Base-by-base conservation (phyloP, 2,888 invertebrate genomes). In the Pseudococcus viburni region DNA sequence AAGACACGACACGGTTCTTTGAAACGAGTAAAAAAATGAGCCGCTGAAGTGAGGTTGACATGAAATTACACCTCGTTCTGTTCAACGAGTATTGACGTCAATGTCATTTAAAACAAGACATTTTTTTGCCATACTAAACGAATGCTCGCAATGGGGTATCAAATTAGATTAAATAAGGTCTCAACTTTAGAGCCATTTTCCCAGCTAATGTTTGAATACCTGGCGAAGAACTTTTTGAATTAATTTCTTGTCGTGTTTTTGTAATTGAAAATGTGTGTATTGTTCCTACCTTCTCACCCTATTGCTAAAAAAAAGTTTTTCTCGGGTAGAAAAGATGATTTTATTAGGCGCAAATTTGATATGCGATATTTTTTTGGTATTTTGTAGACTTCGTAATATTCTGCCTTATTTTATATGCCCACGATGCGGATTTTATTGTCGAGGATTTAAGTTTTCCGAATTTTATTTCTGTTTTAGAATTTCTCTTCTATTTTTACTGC, bases 51-150 rank as follows among this genome's bases (percentile, higher is more conserved):
- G 19, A 19, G 19, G 59, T 59, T 59, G 59, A 59, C 59, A 59
- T 59, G 59, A 59, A 59, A 59, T 59, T 59, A 59, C 59, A 59
- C 59, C 59, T 59, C 59, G 9, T 59, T 59, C 59, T 59, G 59
- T 19, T 59, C 59, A 59, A 59, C 59, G 59, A 59, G 19, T 59
- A 59, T 59, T 59, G 19, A 59, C 59, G 59, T 59, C 59, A 59
- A 59, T 59, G 59, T 19, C 59, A 19, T 59, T 59, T 59, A 59
- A 59, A 59, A 59, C 59, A 59, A 59, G 59, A 59, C 59, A 59
- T n/a, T 59, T 59, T 59, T 59, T 33, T 33, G 26, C 26, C 26
- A 33, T 59, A 19, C 59, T 59, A 17, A 55, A 55, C 55, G 55
- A 55, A 55, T 55, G 59, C n/a, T 59, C 59, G 26, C 26, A 33